Percentiles rank a stretch among this genome's conserved stretches.
These are phyloP conservation scores for Isichthys henryi DNA, from an alignment of 2,113 vertebrate species.

Conservation along the genomic window DNA sequence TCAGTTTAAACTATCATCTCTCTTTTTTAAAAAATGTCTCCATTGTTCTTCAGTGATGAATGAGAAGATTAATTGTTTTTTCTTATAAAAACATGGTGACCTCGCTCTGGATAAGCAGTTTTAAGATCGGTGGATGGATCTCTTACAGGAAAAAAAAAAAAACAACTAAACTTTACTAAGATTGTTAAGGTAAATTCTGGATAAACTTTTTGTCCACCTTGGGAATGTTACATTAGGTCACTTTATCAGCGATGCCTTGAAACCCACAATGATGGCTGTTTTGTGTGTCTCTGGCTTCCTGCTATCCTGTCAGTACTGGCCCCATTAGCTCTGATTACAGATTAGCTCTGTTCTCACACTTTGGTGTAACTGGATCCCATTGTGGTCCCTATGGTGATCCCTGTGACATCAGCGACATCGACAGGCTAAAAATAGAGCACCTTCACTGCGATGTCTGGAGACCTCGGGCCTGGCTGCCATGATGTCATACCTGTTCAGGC, in stretches of 20 bases:
- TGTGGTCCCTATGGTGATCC: constrained; percentile 28
- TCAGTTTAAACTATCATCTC: neutral
- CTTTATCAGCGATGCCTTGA: neutral
- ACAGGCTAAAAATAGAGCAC: constrained; percentile 40
- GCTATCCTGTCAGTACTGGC: constrained; percentile 20
- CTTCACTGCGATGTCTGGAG: constrained; percentile 18
- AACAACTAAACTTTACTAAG: neutral
- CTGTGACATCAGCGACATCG: constrained; percentile 43
- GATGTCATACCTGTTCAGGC: constrained; percentile 35
- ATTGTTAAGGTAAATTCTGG: neutral
- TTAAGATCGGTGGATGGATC: neutral
- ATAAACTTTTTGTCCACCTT: neutral
- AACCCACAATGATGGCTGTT: neutral
- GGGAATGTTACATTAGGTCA: neutral
- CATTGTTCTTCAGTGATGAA: neutral
- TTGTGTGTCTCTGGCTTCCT: constrained; percentile 13
- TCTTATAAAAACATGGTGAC: neutral
- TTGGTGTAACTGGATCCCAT: constrained; percentile 31
- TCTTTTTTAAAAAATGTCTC: neutral
- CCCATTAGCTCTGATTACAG: constrained; percentile 17
- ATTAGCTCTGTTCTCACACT: constrained; percentile 25
- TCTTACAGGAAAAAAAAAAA: neutral
- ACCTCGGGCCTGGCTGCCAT: constrained; percentile 16
- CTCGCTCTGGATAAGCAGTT: neutral
- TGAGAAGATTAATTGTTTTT: neutral